A percentile compares a stretch with the other conserved stretches of the same genome.
These are phyloP conservation scores for Gallinago solitaria DNA, from an alignment of 2,797 vertebrate species.

Conservation along the genomic window DNA sequence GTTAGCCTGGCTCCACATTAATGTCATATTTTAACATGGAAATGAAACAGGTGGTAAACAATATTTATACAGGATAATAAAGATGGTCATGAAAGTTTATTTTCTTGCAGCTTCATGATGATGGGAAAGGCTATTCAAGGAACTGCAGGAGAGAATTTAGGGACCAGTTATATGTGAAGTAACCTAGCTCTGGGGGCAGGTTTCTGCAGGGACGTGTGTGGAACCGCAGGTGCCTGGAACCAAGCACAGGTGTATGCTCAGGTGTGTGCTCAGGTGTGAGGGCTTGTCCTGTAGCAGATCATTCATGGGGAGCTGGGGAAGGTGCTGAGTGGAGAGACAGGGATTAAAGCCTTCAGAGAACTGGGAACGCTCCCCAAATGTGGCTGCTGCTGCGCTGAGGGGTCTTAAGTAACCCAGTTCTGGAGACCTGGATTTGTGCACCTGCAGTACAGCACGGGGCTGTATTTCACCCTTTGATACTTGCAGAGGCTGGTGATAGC, in stretches of 20 bases:
- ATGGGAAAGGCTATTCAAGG: neutral
- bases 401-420: neutral
- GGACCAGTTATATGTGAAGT: neutral
- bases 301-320: fast-evolving
- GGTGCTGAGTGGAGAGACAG: neutral
- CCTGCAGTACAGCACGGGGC: neutral
- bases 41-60: neutral
- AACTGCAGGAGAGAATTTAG: neutral
- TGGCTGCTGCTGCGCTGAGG: neutral
- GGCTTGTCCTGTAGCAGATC: neutral
- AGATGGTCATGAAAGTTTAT: neutral
- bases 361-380: fast-evolving
- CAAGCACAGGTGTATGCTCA: neutral
- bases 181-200: neutral
- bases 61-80: neutral
- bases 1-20: neutral
- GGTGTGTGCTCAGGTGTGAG: neutral
- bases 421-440: neutral
- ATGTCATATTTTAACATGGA: neutral
- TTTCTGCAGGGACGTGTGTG: neutral
- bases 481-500: neutral
- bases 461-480: neutral
- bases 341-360: neutral
- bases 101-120: neutral
- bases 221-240: neutral